Evolutionary conservation across 2,113 vertebrate genomes (phyloP).

Genomic region (Trachemys scripta): DNA sequence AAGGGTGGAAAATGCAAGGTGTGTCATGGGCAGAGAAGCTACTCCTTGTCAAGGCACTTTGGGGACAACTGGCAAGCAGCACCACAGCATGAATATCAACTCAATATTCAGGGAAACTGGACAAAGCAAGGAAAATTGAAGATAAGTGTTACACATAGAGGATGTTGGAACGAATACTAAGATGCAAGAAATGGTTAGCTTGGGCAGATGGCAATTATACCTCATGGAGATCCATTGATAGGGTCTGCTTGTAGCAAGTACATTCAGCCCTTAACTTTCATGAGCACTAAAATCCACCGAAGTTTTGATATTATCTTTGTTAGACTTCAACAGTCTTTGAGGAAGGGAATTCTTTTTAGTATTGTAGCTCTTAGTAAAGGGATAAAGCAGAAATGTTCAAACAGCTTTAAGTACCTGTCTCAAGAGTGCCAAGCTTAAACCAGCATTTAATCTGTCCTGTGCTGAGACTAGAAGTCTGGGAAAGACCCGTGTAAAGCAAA

Average conservation of each 20-base stretch:
- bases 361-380: slow-evolving; percentile 37
- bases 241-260: background rate
- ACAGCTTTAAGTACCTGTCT: slow-evolving; percentile 48
- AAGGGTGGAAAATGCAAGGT: background rate
- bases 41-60: background rate
- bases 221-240: background rate
- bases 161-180: background rate
- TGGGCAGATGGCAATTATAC: background rate
- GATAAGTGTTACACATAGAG: background rate
- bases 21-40: background rate
- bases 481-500: slow-evolving; percentile 36
- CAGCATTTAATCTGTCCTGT: slow-evolving; percentile 59
- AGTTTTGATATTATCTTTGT: slow-evolving; percentile 21
- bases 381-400: slow-evolving; percentile 63
- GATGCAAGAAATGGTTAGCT: background rate
- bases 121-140: background rate
- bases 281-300: slow-evolving; percentile 28
- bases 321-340: slow-evolving; percentile 33
- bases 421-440: slow-evolving; percentile 24
- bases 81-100: background rate
- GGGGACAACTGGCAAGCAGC: background rate
- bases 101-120: background rate
- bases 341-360: slow-evolving; percentile 47
- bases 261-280: background rate
- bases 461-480: slow-evolving; percentile 37